Evolutionary conservation across 35 echinoderm and acorn worm genomes (phyloP).

Genomic region (Acanthaster planci): DNA sequence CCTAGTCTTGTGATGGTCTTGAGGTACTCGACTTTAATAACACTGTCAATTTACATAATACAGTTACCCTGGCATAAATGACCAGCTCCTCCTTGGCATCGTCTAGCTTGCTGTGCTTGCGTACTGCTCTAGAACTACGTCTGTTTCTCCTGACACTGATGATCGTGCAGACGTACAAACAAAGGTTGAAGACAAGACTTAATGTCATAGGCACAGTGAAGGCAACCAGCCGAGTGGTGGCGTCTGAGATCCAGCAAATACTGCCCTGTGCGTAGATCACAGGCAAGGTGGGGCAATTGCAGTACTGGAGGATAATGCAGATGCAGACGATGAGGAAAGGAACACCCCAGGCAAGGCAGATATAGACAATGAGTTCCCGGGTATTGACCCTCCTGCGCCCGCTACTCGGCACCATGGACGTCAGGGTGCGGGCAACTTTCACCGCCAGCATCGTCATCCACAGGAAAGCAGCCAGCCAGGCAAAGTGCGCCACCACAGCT

Average conservation of each 20-base stretch:
- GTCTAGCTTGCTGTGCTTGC: background rate
- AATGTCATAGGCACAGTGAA: conserved; percentile 25
- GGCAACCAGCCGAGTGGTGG: background rate
- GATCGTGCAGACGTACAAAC: conserved; percentile 24
- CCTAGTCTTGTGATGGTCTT: too few species aligned
- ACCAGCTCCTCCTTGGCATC: background rate
- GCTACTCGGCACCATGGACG: background rate
- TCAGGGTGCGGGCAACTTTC: conserved; percentile 27
- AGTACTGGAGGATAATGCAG: conserved; percentile 36
- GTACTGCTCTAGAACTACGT: background rate
- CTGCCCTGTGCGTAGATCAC: conserved; percentile 15
- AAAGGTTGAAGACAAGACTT: background rate
- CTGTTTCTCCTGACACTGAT: background rate
- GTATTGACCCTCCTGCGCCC: too few species aligned
- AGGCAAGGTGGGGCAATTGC: background rate
- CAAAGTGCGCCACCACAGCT: conserved; percentile 29
- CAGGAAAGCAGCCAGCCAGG: conserved; percentile 40
- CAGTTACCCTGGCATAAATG: conserved; percentile 27
- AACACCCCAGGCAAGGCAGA: conserved; percentile 11
- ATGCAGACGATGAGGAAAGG: conserved; percentile 21
- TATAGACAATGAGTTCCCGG: background rate
- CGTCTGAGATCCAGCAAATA: conserved; percentile 24
- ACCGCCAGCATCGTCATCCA: conserved; percentile 52
- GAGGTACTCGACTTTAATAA: too few species aligned
- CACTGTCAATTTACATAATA: conserved; percentile 12